Base-by-base conservation (phyloP, 2,797 vertebrate genomes). In the Apogon hyalosoma region DNA sequence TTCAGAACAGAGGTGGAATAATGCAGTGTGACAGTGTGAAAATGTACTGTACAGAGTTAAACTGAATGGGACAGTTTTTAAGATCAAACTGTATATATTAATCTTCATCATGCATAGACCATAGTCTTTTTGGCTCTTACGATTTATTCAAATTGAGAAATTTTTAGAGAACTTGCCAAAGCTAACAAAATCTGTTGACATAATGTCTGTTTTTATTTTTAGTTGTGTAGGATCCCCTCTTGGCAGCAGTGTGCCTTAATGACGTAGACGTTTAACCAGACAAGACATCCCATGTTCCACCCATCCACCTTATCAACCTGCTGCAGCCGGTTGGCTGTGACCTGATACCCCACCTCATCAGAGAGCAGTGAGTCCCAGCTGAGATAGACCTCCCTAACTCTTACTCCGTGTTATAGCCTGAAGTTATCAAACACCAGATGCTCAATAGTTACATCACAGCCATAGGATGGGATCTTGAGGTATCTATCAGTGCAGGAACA, bases 271-370 rank as follows among this genome's bases (percentile, higher is more conserved):
- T 51, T 52, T 16, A 19, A 15, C 47, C n/a, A 28, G 46, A 56
- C 54, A 31, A 47, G 45, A 47, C 42, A 0, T 40, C 36, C 19
- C 2, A 4, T 3, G 75, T 11, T 65, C 79, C 89, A 82, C 89
- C 85, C 89, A 19, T 69, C 40, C 3, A 71, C 59, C 83, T 90
- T 90, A 91, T 91, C 90, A 83, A 36, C 33, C 63, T 45, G 63
- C 78, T 28, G 73, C 88, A 89, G 80, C 7, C 0, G 24, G 55
- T 80, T 51, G 74, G 21, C 56, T 50, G 57, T 0, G 33, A 16
- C 71, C 45, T 43, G 77, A 84, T 75, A 84, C 46, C 40, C 55
- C 50, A 14, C 43, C 64, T 62, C 56, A 21, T 64, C 16, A 15
- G 63, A 62, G 63, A 47, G 15, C 13, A 31, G 49, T 16, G 2